Evolutionary conservation across 1,140 invertebrate genomes (phyloP).

Genomic region (Trichogramma pretiosum): DNA sequence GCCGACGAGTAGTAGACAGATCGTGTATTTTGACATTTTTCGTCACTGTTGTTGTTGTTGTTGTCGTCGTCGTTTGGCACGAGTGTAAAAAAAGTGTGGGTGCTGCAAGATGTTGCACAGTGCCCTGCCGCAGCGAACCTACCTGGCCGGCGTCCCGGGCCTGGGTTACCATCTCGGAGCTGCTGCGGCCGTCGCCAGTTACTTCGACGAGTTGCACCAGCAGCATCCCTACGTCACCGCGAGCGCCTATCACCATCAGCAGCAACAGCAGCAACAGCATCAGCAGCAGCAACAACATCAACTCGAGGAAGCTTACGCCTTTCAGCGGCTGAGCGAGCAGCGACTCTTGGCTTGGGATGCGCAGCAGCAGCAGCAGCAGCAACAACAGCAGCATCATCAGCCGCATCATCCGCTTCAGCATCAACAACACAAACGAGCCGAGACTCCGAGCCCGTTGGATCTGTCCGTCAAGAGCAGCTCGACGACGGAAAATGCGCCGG

Average conservation of each 20-base stretch:
- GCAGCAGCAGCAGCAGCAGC: slow-evolving; percentile 28
- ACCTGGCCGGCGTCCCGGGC: slow-evolving; percentile 30
- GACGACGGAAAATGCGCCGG: slow-evolving; percentile 15
- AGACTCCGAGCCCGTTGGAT: slow-evolving; percentile 38
- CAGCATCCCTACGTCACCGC: neutral
- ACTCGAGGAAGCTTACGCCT: neutral
- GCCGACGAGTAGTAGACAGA: neutral
- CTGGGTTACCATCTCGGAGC: neutral
- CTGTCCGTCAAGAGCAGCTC: slow-evolving; percentile 40
- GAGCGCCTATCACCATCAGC: neutral
- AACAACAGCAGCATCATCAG: slow-evolving; percentile 6
- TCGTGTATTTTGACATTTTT: too few relatives aligned
- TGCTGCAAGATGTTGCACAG: slow-evolving; percentile 36
- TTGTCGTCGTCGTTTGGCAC: too few relatives aligned
- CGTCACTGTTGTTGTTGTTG: too few relatives aligned
- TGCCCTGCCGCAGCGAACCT: slow-evolving; percentile 37
- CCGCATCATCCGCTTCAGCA: slow-evolving; percentile 20
- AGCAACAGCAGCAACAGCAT: neutral
- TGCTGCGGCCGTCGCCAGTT: neutral
- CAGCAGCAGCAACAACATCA: neutral
- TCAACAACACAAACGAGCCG: slow-evolving; percentile 13
- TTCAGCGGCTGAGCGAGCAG: neutral
- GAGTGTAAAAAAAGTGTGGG: too few relatives aligned
- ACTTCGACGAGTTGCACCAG: neutral
- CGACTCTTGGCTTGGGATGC: neutral